These are phyloP conservation scores for Bombus waltoni DNA, from an alignment of 1,140 invertebrate genomes.

Conservation along the genomic window DNA sequence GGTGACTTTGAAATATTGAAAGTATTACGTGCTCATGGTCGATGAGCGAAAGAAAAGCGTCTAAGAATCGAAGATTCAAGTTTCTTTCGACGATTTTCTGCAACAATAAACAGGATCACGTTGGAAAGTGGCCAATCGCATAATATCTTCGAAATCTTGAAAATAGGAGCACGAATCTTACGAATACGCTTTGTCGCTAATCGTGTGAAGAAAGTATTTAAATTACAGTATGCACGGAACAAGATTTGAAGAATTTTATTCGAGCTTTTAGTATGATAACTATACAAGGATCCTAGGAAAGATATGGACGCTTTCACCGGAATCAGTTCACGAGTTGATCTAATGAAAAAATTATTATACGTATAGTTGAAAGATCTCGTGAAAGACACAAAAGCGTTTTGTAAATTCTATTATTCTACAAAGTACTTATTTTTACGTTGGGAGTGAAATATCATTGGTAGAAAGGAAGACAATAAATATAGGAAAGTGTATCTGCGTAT, in stretches of 20 bases:
- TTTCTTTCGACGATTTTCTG: background rate
- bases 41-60: background rate
- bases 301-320: slow-evolving; percentile 56
- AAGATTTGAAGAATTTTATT: background rate
- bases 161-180: background rate
- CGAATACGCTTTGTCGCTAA: background rate
- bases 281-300: slow-evolving; percentile 43
- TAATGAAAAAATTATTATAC: too few species aligned
- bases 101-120: background rate
- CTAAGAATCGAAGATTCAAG: background rate
- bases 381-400: slow-evolving; percentile 23
- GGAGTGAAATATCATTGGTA: background rate
- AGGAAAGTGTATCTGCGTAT: background rate
- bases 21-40: too few species aligned
- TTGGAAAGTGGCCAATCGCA: background rate
- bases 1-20: background rate
- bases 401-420: background rate
- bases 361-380: background rate
- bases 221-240: background rate
- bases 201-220: slow-evolving; percentile 3
- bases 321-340: slow-evolving; percentile 56
- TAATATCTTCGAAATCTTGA: background rate
- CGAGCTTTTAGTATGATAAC: background rate
- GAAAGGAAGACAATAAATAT: slow-evolving; percentile 7
- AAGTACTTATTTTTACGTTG: slow-evolving; percentile 7